Evolutionary conservation across 2,888 invertebrate genomes (phyloP).

Genomic region (Barypeithes pellucidus): DNA sequence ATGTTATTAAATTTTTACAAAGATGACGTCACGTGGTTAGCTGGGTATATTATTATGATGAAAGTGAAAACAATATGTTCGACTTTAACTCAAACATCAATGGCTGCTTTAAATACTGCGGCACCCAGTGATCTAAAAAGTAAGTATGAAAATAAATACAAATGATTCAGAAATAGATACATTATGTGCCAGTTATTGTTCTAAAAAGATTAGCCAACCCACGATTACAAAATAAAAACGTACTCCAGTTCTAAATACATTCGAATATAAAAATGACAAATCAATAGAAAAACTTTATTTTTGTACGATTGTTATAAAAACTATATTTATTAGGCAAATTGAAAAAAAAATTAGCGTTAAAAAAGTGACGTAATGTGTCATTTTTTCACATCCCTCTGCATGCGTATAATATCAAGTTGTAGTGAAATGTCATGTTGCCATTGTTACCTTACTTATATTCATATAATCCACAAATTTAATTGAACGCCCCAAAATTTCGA

Average conservation of each 20-base stretch:
- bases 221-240: background rate
- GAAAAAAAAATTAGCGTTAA: too few species aligned
- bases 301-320: too few species aligned
- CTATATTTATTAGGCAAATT: too few species aligned
- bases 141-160: background rate
- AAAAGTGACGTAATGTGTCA: too few species aligned
- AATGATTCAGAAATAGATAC: slow-evolving; percentile 1
- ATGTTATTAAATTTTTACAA: slow-evolving; percentile 16
- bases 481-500: too few species aligned
- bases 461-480: too few species aligned
- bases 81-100: slow-evolving; percentile 12
- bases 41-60: slow-evolving; percentile 29
- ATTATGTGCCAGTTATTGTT: background rate
- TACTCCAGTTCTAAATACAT: background rate
- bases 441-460: too few species aligned
- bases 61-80: slow-evolving; percentile 28
- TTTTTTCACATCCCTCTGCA: too few species aligned
- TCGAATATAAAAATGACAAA: too few species aligned
- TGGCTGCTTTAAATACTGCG: slow-evolving; percentile 16
- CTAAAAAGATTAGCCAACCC: background rate
- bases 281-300: too few species aligned
- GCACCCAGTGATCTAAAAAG: background rate
- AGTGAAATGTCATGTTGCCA: too few species aligned
- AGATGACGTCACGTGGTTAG: slow-evolving; percentile 20
- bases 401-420: too few species aligned